Conservation (phyloP, 1,140 invertebrate species). For the Neomicropteryx cornuta region DNA sequence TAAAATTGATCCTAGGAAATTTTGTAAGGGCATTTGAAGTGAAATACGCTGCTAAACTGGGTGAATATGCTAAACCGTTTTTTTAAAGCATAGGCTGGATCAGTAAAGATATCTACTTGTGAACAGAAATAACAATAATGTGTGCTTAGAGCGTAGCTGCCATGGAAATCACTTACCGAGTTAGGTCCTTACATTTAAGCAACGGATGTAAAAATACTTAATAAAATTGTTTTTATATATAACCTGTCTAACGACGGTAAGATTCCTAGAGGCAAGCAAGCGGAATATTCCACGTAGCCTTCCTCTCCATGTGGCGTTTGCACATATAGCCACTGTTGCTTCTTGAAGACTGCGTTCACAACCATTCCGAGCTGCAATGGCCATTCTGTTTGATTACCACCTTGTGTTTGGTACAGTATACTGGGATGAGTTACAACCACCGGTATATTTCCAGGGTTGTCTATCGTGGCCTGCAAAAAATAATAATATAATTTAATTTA, state of each 20-base stretch:
- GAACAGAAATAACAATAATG: too few relatives aligned
- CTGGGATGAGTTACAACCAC: slow-evolving; percentile 66
- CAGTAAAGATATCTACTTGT: too few relatives aligned
- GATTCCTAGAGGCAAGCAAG: slow-evolving; percentile 64
- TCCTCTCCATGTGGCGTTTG: slow-evolving; percentile 70
- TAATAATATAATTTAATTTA: slow-evolving; percentile 10
- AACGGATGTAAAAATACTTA: background rate
- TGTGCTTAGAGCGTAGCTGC: too few relatives aligned
- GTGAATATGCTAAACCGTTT: too few relatives aligned
- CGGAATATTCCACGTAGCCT: slow-evolving; percentile 63
- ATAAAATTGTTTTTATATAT: slow-evolving; percentile 6
- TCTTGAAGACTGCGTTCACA: slow-evolving; percentile 75
- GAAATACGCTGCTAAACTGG: too few relatives aligned
- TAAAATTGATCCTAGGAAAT: background rate
- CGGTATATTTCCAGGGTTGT: slow-evolving; percentile 67
- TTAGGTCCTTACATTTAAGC: too few relatives aligned
- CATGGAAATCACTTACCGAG: too few relatives aligned
- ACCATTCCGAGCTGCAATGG: slow-evolving; percentile 67
- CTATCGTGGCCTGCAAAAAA: slow-evolving; percentile 50
- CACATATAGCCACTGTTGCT: slow-evolving; percentile 70
- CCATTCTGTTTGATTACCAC: slow-evolving; percentile 57
- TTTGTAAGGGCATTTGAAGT: too few relatives aligned
- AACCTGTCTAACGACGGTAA: slow-evolving; percentile 29
- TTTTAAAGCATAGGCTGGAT: too few relatives aligned
- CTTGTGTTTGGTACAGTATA: slow-evolving; percentile 62